phyloP scores from a whole-genome alignment of 2,888 invertebrate species.

The Myathropa florea region DNA sequence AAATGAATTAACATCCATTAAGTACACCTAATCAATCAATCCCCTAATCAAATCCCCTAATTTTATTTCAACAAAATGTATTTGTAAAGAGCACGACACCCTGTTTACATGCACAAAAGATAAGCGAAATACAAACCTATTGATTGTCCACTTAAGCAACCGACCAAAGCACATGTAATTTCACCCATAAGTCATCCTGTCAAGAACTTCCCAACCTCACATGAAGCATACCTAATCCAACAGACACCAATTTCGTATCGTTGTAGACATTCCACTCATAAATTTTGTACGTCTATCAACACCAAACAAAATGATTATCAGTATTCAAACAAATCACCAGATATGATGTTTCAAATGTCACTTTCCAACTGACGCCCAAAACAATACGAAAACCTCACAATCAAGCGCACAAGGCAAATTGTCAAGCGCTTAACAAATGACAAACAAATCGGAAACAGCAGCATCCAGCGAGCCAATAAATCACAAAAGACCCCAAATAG shows the following conservation, averaged over 20 bases:
- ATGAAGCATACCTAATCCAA: neutral
- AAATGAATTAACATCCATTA: neutral
- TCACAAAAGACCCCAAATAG: constrained; percentile 3
- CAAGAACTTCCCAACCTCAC: neutral
- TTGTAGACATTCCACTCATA: neutral
- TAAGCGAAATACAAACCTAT: neutral
- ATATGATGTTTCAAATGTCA: neutral
- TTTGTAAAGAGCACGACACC: neutral
- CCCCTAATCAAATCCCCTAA: neutral
- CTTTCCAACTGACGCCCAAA: neutral
- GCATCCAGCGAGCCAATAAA: neutral
- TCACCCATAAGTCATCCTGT: neutral
- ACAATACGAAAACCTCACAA: neutral
- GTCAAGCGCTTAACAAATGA: neutral
- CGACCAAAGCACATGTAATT: neutral
- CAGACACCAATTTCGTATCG: neutral
- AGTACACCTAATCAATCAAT: neutral
- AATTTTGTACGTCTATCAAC: neutral
- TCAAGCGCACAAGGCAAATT: neutral
- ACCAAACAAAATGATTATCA: neutral
- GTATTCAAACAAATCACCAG: neutral
- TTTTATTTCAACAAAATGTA: neutral
- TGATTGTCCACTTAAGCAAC: neutral
- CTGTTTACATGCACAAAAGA: neutral
- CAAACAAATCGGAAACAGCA: neutral